Evolutionary conservation across 2,888 invertebrate species (phyloP).

Genomic region (Andrena trimmerana): DNA sequence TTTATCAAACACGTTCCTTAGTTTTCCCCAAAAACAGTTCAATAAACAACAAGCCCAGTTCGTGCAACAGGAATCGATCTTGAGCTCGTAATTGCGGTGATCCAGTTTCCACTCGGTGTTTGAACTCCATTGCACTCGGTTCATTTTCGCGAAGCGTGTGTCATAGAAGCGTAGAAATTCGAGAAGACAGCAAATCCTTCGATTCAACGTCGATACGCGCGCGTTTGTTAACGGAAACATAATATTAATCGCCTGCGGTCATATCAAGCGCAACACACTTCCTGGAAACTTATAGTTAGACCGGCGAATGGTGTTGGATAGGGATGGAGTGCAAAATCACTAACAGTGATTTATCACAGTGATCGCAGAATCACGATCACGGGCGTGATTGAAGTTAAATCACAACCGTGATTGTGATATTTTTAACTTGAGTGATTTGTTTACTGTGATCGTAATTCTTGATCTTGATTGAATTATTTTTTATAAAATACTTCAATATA

Average conservation of each 20-base stretch:
- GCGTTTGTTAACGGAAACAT: conserved; percentile 36
- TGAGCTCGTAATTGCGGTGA: conserved; percentile 45
- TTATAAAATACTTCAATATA: too few species aligned
- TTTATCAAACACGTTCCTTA: conserved; percentile 12
- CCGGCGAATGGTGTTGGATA: conserved; percentile 6
- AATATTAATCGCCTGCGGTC: conserved; percentile 54
- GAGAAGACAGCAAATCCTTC: conserved; percentile 57
- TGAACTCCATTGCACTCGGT: neutral
- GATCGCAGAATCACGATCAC: too few species aligned
- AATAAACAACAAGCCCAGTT: conserved; percentile 4
- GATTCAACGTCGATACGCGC: conserved; percentile 35
- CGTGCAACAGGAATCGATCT: conserved; percentile 44
- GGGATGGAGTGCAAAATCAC: too few species aligned
- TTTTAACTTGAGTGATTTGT: too few species aligned
- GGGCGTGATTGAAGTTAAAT: too few species aligned
- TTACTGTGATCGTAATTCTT: too few species aligned
- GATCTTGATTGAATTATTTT: too few species aligned
- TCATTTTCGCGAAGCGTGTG: conserved; percentile 26
- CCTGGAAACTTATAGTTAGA: conserved; percentile 24
- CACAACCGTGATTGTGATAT: too few species aligned
- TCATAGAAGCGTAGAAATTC: conserved; percentile 24
- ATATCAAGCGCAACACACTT: conserved; percentile 8
- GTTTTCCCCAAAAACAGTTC: conserved; percentile 27
- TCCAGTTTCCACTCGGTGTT: conserved; percentile 43
- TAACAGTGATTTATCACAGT: too few species aligned